A percentile compares a stretch with the other conserved stretches of the same genome.
These are phyloP conservation scores for Lutjanus campechanus DNA, from an alignment of 2,797 vertebrate species.

Conservation along the genomic window DNA sequence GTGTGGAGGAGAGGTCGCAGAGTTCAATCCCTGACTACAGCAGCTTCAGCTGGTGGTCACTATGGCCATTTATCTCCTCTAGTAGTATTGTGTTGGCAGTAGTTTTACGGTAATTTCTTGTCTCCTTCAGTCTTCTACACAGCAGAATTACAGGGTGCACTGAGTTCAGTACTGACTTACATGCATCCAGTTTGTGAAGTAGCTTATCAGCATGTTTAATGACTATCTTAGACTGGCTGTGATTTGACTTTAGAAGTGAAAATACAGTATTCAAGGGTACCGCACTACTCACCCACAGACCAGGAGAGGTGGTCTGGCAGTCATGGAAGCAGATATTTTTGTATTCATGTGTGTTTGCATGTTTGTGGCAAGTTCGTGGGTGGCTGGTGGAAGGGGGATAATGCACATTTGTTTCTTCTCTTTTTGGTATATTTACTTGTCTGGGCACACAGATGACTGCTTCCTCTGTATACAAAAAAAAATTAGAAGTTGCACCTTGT, in stretches of 20 bases:
- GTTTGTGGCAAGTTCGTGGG: slow-evolving; percentile 51
- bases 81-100: slow-evolving; percentile 18
- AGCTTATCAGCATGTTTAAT: slow-evolving; percentile 12
- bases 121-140: slow-evolving; percentile 18
- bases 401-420: slow-evolving; percentile 7
- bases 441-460: slow-evolving; percentile 42
- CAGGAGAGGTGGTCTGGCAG: slow-evolving; percentile 40
- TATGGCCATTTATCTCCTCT: slow-evolving; percentile 32
- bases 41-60: slow-evolving; percentile 9
- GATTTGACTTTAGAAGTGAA: slow-evolving; percentile 16
- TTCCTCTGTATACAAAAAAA: slow-evolving; percentile 22
- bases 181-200: slow-evolving; percentile 19
- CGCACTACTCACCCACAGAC: slow-evolving; percentile 15
- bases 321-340: slow-evolving; percentile 48
- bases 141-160: slow-evolving; percentile 29
- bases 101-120: slow-evolving; percentile 17
- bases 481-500: slow-evolving; percentile 7
- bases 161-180: slow-evolving; percentile 7
- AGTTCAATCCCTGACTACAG: slow-evolving; percentile 52
- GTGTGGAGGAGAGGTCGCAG: slow-evolving; percentile 44
- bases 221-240: slow-evolving; percentile 8
- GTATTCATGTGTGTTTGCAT: slow-evolving; percentile 39
- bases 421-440: slow-evolving; percentile 25
- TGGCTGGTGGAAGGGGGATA: slow-evolving; percentile 36
- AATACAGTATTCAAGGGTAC: neutral